Base-by-base conservation (phyloP, 2,888 invertebrate genomes). In the Drosophila nigricruria region DNA sequence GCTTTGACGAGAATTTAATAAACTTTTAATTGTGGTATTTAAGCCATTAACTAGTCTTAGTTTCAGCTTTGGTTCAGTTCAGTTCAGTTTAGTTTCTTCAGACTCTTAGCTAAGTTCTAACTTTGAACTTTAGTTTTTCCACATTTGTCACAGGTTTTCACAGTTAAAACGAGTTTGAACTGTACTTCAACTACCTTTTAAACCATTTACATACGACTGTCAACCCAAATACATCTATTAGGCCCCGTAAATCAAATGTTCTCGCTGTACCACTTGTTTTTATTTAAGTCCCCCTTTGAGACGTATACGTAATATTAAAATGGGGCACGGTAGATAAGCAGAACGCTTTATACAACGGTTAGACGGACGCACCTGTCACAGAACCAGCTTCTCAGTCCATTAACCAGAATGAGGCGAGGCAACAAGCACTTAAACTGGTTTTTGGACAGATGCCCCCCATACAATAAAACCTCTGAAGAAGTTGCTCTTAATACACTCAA, bases 151-250 rank as follows among this genome's bases (percentile, higher is more conserved):
- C n/a, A 38, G 32, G 20, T 49, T 59, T 38, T 45, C 38, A 40
- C 40, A 67, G 38, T 47, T 67, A 47, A 57, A 84, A 81, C 77
- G 66, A 59, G 72, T 82, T 74, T 63, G 20, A 45, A 49, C 36
- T 40, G 45, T n/a, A 23, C 42, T 38, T 30, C 27, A 63, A 63
- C 66, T 63, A 42, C 32, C 20, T 45, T 64, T 36, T 36, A 4
- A 25, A n/a, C 12, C 34, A 30, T 43, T 23, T 30, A 20, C 66
- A 52, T 30, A 27, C 36, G n/a, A 34, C 43, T 32, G 38, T 69
- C 82, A 86, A 88, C 89, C 88, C 67, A 86, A 74, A 86, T 88
- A 86, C 90, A 90, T 88, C 66, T 66, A 81, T 77, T 73, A 73
- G 52, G 50, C 38, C 49, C 62, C 56, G 34, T 45, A 56, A 50